Evolutionary conservation across 1,140 invertebrate genomes (phyloP).

Genomic region (Cylas formicarius): DNA sequence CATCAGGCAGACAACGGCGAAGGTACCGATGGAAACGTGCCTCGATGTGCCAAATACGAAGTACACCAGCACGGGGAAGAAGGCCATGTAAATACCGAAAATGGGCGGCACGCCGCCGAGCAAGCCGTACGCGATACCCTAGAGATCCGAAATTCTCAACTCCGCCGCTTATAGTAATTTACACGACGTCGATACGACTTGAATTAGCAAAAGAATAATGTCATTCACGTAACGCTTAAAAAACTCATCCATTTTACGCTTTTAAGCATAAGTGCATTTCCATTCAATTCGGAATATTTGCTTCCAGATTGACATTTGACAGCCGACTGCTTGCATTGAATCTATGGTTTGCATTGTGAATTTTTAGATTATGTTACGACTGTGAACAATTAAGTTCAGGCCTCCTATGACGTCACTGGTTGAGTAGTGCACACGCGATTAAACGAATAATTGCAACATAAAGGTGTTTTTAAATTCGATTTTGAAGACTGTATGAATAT

Average conservation of each 20-base stretch:
- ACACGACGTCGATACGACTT: neutral
- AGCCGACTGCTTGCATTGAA: too few relatives aligned
- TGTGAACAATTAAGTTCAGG: too few relatives aligned
- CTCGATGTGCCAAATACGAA: constrained; percentile 84
- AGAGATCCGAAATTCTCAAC: constrained; percentile 25
- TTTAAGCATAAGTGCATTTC: neutral
- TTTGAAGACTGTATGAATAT: too few relatives aligned
- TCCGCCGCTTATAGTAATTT: neutral
- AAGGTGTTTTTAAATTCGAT: too few relatives aligned
- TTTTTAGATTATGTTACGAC: too few relatives aligned
- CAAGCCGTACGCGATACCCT: constrained; percentile 88
- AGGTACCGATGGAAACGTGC: constrained; percentile 90
- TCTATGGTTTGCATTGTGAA: too few relatives aligned
- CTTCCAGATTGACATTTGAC: too few relatives aligned
- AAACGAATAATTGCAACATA: too few relatives aligned
- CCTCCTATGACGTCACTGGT: too few relatives aligned
- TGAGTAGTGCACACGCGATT: too few relatives aligned
- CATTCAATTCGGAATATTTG: too few relatives aligned
- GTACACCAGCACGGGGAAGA: constrained; percentile 88
- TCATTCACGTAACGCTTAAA: constrained; percentile 1
- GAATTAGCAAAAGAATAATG: neutral
- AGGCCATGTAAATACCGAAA: constrained; percentile 88
- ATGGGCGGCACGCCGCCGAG: constrained; percentile 81
- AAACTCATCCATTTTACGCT: neutral
- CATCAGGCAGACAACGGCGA: constrained; percentile 84